Base-by-base conservation (phyloP, 2,888 invertebrate genomes). In the Chaitophorus viminalis region DNA sequence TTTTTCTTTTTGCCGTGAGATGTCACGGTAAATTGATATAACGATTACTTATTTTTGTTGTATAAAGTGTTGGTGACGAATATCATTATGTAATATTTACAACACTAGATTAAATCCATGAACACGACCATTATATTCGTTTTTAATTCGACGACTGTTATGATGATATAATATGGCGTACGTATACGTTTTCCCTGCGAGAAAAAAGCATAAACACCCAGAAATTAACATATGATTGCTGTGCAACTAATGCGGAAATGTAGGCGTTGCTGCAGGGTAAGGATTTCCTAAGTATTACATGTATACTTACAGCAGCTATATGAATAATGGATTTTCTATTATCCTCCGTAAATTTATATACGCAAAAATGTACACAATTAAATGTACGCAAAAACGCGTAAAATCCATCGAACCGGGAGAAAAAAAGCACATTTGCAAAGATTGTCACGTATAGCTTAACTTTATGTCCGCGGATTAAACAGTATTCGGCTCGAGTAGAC, bases 391-490 rank as follows among this genome's bases (percentile, higher is more conserved):
- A 68, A 68, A 68, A 68, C 68, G n/a, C 31, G 29, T 31, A 31
- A 70, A 31, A 70, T 70, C 70, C 31, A 14, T 31, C 29, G 70
- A 29, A 70, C 70, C 70, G 14, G 29, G 60, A 60, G n/a, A 60
- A 65, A 65, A 65, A 31, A 70, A 29, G 17, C 14, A 5, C 60
- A 3, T 21, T 1, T 60, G 60, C 25, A 60, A 60, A 29, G 31
- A 31, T 65, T 46, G 46, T 46, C 1, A 60, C 60, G 60, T 21
- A 3, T 60, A 6, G 60, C 60, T 25, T 25, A 65, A 39, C 31
- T 65, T 79, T 36, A 29, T 39, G 36, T 65, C 46, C 46, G 11
- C 11, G 46, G 46, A 46, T 65, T 79, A 79, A 79, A 79, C 60
- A 65, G 36, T 65, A 60, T 39, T 21, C 29, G 36, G 60, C 78